A percentile compares a stretch with the other conserved stretches of the same genome.
These are phyloP conservation scores for Dynastes maya DNA, from an alignment of 2,888 invertebrate species.

Conservation along the genomic window DNA sequence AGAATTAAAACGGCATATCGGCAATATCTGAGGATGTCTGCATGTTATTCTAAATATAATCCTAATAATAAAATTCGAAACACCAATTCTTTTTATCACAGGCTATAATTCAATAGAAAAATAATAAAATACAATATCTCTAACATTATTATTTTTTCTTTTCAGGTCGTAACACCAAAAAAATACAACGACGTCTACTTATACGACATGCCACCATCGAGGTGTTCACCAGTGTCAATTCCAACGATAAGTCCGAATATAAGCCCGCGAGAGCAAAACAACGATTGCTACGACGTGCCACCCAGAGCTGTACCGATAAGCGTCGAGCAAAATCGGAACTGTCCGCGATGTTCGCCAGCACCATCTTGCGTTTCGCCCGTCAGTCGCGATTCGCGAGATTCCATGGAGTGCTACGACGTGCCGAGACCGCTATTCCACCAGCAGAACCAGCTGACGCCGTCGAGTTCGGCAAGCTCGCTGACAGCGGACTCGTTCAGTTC, in stretches of 20 bases:
- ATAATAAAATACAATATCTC: neutral
- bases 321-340: conserved; percentile 73
- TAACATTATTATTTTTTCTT: conserved; percentile 48
- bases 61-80: too few species aligned
- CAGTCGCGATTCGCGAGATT: conserved; percentile 63
- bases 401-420: conserved; percentile 75
- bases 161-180: conserved; percentile 80
- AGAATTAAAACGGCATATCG: too few species aligned
- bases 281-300: conserved; percentile 76
- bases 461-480: conserved; percentile 78
- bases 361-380: conserved; percentile 70
- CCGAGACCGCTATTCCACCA: conserved; percentile 74
- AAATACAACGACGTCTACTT: conserved; percentile 82
- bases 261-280: conserved; percentile 61
- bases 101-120: too few species aligned
- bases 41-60: too few species aligned
- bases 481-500: conserved; percentile 76
- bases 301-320: conserved; percentile 75
- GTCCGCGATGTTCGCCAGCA: conserved; percentile 71
- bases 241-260: conserved; percentile 65
- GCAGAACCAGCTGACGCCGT: conserved; percentile 76
- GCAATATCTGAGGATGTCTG: too few species aligned
- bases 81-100: too few species aligned
- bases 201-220: conserved; percentile 77
- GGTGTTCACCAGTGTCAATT: conserved; percentile 65